Base-by-base conservation (phyloP, 2,888 invertebrate genomes). In the Loripinus fragilis region DNA sequence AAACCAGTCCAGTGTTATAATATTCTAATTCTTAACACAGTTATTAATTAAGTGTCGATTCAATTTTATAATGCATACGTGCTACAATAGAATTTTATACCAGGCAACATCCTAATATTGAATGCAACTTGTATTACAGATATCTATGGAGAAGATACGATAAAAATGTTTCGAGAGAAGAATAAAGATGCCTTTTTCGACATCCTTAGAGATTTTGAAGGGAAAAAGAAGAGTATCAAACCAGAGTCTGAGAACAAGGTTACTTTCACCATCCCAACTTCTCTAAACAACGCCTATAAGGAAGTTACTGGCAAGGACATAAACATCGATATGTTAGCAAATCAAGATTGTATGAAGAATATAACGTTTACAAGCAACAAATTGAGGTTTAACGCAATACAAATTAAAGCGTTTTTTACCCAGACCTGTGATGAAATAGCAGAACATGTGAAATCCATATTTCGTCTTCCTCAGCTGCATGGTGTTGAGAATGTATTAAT, bases 281-380 rank as follows among this genome's bases (percentile, higher is more conserved):
- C 73, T 10, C 35, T 77, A 7, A 72, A 77, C 65, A 52, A 69
- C 28, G 41, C 73, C 15, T 73, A 65, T 42, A 25, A 35, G 10
- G 23, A 33, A 0, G 41, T 60, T 3, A 45, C 48, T 17, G 70
- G 65, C 50, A 8, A 35, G 17, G 73, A 77, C 35, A 65, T 35
- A 48, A 77, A 69, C 33, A 60, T 30, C 5, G 33, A 10, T 20
- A 2, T 33, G 3, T 15, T 60, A 15, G 17, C 2, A 33, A 60
- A 60, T 2, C 33, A 33, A 33, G 60, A 60, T 20, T 20, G 30
- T 2, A 33, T 17, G 17, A 30, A 33, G 33, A 15, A 7, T 2
- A 23, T 83, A 0, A 77, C 82, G 2, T 75, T 83, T 17, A 68
- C 79, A 52, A 79, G 82, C 7, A 79, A 83, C 65, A 83, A 83